Percentiles rank a stretch among this genome's conserved stretches.
These are phyloP conservation scores for Gymnoscopelus microlampas DNA, from an alignment of 2,797 vertebrate species.

Conservation along the genomic window DNA sequence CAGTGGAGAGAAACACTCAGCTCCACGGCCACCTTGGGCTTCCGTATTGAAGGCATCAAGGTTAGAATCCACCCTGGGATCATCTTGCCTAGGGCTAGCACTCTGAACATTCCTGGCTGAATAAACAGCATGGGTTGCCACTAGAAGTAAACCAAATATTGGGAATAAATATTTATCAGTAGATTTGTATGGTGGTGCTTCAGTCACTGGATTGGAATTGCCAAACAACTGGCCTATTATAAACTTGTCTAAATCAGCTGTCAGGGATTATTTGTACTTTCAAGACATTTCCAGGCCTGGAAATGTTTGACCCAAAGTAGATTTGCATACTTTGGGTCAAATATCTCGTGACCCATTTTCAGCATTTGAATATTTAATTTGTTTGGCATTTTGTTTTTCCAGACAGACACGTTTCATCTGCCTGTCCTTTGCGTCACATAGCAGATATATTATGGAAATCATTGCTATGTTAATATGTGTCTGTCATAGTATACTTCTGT, in stretches of 20 bases:
- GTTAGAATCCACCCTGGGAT: constrained; percentile 66
- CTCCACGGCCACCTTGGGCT: constrained; percentile 89
- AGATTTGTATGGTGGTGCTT: constrained; percentile 8
- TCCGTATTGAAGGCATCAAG: constrained; percentile 93
- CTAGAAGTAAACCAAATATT: constrained; percentile 24
- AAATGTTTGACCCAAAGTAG: not conserved
- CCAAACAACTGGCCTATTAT: not conserved
- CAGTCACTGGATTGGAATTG: constrained; percentile 14
- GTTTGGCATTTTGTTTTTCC: constrained; percentile 14
- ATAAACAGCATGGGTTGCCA: constrained; percentile 26
- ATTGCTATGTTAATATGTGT: not conserved
- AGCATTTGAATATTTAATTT: not conserved
- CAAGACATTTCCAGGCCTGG: constrained; percentile 23
- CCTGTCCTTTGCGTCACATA: not conserved
- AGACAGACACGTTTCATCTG: constrained; percentile 8
- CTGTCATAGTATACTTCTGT: not conserved
- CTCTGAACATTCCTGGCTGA: not conserved
- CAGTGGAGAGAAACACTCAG: constrained; percentile 93
- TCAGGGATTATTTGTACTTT: constrained; percentile 39
- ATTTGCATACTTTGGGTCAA: constrained; percentile 37
- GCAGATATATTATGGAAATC: not conserved
- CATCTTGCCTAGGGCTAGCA: not conserved
- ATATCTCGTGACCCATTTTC: constrained; percentile 3
- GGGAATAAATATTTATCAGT: constrained; percentile 48
- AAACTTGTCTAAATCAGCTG: constrained; percentile 16